Evolutionary conservation across 2,113 vertebrate species (phyloP).

Genomic region (Phyllostomus hastatus): DNA sequence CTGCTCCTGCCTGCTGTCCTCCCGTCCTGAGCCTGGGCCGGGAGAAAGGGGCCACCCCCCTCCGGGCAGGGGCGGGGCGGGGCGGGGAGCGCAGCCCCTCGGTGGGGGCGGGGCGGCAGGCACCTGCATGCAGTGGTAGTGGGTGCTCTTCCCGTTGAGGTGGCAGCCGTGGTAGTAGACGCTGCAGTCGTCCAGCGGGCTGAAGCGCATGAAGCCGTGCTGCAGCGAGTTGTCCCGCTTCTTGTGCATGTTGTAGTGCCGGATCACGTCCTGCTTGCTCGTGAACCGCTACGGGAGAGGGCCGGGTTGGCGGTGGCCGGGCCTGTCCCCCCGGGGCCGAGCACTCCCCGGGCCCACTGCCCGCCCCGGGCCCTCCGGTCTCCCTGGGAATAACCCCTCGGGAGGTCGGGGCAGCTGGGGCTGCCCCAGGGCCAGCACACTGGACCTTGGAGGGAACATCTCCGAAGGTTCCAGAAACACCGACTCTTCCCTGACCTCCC

Average conservation of each 20-base stretch:
- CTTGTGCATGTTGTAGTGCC: conserved; percentile 99
- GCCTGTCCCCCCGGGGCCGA: background rate
- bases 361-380: background rate
- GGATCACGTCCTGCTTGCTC: conserved; percentile 99
- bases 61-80: background rate
- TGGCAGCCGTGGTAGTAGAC: conserved; percentile 99
- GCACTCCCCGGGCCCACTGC: background rate
- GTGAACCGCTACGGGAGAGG: conserved; percentile 94
- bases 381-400: background rate
- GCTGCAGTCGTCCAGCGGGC: conserved; percentile 98
- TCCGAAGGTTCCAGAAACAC: background rate
- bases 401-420: background rate
- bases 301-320: conserved; percentile 59
- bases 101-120: background rate
- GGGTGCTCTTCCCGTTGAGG: conserved; percentile 99
- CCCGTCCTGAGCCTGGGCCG: fast-evolving
- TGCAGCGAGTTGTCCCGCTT: conserved; percentile 98
- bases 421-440: background rate
- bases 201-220: conserved; percentile 99
- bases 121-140: conserved; percentile 99
- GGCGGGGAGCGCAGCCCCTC: background rate
- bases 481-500: background rate
- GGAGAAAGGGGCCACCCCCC: background rate
- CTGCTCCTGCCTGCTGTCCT: background rate
- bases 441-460: background rate